A percentile compares a stretch with the other conserved stretches of the same genome.
These are phyloP conservation scores for Sminthurides bifidus DNA, from an alignment of 1,140 invertebrate species.

Conservation along the genomic window DNA sequence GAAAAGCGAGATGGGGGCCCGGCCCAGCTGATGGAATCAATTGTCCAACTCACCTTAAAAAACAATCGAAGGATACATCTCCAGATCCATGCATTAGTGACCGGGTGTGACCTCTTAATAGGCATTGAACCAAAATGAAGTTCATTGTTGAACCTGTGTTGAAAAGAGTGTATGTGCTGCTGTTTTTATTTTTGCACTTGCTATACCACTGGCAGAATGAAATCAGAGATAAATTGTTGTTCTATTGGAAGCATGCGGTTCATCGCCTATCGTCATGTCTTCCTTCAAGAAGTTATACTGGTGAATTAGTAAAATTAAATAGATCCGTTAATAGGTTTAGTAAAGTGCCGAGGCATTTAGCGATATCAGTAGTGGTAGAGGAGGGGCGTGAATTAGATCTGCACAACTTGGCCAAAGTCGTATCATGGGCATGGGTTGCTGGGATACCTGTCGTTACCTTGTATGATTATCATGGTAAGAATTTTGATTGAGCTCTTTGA, in stretches of 20 bases:
- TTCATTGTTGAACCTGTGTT: slow-evolving; percentile 4
- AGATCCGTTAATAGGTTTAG: slow-evolving; percentile 3
- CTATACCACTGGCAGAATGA: slow-evolving; percentile 14
- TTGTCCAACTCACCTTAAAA: too few species aligned
- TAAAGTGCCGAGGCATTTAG: slow-evolving; percentile 26
- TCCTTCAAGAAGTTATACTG: slow-evolving; percentile 5
- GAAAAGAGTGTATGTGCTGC: slow-evolving; percentile 5
- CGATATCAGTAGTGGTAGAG: slow-evolving; percentile 17
- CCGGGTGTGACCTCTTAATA: too few species aligned
- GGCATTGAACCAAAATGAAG: neutral
- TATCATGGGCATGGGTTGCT: slow-evolving; percentile 21
- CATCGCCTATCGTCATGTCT: slow-evolving; percentile 16
- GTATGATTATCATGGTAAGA: slow-evolving; percentile 29
- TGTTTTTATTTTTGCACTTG: slow-evolving; percentile 17
- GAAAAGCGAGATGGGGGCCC: too few species aligned
- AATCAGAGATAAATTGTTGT: slow-evolving; percentile 6
- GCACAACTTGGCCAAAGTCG: slow-evolving; percentile 17
- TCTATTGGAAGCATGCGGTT: slow-evolving; percentile 6
- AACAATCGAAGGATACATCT: too few species aligned
- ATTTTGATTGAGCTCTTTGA: neutral
- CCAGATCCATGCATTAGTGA: too few species aligned
- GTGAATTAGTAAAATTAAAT: slow-evolving; percentile 7
- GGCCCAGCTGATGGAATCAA: too few species aligned
- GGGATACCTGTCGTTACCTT: slow-evolving; percentile 24
- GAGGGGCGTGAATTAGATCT: slow-evolving; percentile 1